Conservation (phyloP, 2,888 invertebrate species). For the Stenolophus ochropezus region DNA sequence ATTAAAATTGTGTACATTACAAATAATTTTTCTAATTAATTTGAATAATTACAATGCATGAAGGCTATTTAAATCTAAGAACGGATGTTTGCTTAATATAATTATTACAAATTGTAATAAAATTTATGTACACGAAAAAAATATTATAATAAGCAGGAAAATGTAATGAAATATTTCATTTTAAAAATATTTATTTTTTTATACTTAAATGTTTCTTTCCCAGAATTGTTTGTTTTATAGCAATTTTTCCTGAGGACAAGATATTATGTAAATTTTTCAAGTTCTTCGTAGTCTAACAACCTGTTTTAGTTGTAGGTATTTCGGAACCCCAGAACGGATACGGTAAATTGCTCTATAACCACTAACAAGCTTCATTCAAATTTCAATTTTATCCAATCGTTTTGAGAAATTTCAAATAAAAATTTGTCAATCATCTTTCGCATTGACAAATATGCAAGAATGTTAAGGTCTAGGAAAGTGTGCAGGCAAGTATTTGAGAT, state of each 20-base stretch:
- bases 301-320: constrained; percentile 56
- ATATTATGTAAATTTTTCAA: constrained; percentile 58
- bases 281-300: constrained; percentile 50
- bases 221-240: constrained; percentile 55
- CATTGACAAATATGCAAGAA: background rate
- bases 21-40: constrained; percentile 28
- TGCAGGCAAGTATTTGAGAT: background rate
- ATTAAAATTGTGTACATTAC: background rate
- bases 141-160: background rate
- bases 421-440: constrained; percentile 32
- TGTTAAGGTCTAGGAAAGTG: background rate
- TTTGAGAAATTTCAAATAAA: constrained; percentile 29
- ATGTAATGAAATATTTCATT: background rate
- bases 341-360: constrained; percentile 44
- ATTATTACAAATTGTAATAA: background rate
- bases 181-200: constrained; percentile 16
- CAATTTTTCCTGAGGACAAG: constrained; percentile 50
- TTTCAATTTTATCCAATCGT: constrained; percentile 48
- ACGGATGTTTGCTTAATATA: constrained; percentile 4
- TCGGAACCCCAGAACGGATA: constrained; percentile 54
- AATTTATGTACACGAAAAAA: background rate
- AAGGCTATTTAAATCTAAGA: constrained; percentile 45
- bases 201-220: constrained; percentile 17
- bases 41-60: constrained; percentile 43
- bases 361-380: constrained; percentile 52